Evolutionary conservation across 2,888 invertebrate genomes (phyloP), one percentile per base, ranked within the genome.

Genomic region (Nematopogon swammerdamellus): DNA sequence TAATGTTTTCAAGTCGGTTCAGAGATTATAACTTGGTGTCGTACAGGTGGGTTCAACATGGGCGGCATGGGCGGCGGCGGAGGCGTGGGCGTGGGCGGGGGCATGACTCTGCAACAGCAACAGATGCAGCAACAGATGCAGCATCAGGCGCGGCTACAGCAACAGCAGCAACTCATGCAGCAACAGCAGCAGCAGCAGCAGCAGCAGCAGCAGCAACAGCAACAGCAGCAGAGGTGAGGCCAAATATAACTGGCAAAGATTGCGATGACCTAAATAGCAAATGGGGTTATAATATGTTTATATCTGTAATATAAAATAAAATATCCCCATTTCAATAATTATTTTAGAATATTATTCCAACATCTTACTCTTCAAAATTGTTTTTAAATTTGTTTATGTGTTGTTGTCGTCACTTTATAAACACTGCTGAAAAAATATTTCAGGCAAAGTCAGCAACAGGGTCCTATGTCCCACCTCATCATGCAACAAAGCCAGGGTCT

Each of bases 121-220:
- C 25, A 25, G 10, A 25, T 25, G 51, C 72, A 80, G 51, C 85
- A 86, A 60, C 81, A 85, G 66, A 87, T 86, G 58, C 66, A 83
- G 62, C 83, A 82, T 56, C 82, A 82, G 55, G 80, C 81, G 56
- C 63, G 71, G 1, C 56, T 75, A 53, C 79, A 73, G 58, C 74
- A 79, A 51, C 83, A 83, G 82, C 82, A 87, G 56, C 87, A 87
- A 60, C 67, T 88, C 54, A 65, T 87, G 70, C 87, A 88, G 80
- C 63, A 68, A 18, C 73, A 75, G 56, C 82, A 82, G 55, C 82
- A 82, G 55, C 77, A 69, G 25, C 75, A 77, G 19, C 76, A 59
- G 29, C 57, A 57, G 52, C 51, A 56, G 53, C 82, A 81, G 50
- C 59, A 66, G 60, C 56, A 56, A 20, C 57, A 55, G n/a, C 57